Conservation (phyloP, 2,113 vertebrate genomes). For the Lampris megalopsis region DNA sequence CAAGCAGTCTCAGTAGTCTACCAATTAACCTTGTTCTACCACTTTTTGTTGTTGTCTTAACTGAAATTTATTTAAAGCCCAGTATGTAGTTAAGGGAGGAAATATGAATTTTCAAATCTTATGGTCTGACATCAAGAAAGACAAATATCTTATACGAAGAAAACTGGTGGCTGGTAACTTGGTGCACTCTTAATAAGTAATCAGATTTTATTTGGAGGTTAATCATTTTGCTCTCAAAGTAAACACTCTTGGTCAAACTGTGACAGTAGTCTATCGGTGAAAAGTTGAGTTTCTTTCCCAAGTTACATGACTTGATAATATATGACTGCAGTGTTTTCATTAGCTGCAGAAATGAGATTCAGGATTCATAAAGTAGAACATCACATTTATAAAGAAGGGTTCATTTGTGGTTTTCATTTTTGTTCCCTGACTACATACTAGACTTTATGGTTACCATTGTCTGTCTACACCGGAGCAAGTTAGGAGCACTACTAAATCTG, state of each 20-base stretch:
- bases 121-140: too few species aligned
- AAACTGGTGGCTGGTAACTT: too few species aligned
- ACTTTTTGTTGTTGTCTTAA: neutral
- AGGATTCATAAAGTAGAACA: neutral
- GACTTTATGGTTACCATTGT: constrained; percentile 6
- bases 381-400: neutral
- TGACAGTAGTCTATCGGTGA: too few species aligned
- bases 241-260: too few species aligned
- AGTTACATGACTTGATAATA: too few species aligned
- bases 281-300: too few species aligned
- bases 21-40: neutral
- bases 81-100: constrained; percentile 38
- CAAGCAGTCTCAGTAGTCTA: too few species aligned
- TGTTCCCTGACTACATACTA: constrained; percentile 35
- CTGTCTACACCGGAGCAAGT: neutral
- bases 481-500: neutral
- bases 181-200: too few species aligned
- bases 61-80: constrained; percentile 10
- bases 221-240: too few species aligned
- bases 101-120: constrained; percentile 15
- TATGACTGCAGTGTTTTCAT: too few species aligned
- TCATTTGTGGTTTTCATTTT: constrained; percentile 17
- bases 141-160: too few species aligned
- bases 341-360: neutral
- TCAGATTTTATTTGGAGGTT: too few species aligned